Evolutionary conservation across 2,113 vertebrate genomes (phyloP).

Genomic region (Alces alces): DNA sequence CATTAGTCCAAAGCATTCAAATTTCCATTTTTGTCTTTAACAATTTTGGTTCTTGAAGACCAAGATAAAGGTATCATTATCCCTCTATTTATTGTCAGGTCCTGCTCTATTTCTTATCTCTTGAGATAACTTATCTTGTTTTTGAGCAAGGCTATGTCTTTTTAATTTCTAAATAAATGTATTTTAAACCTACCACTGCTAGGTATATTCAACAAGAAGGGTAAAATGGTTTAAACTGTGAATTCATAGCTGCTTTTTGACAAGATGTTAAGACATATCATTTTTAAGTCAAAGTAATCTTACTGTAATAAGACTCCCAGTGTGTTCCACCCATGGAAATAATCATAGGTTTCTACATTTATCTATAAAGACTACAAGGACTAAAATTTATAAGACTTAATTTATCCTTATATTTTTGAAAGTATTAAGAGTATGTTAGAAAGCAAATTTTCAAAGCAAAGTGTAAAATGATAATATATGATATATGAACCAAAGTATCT

Average conservation of each 20-base stretch:
- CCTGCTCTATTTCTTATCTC: neutral
- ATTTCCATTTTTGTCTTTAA: neutral
- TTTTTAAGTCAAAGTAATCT: neutral
- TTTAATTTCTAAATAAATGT: neutral
- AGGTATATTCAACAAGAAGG: neutral
- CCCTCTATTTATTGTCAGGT: neutral
- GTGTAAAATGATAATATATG: neutral
- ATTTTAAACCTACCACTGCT: neutral
- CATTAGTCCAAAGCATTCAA: neutral
- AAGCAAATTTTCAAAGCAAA: constrained; percentile 4
- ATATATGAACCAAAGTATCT: neutral
- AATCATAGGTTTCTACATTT: neutral
- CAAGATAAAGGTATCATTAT: neutral
- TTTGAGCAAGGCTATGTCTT: neutral
- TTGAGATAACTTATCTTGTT: neutral
- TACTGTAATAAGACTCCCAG: neutral
- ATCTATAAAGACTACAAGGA: neutral
- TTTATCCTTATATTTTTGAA: neutral
- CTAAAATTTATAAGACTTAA: neutral
- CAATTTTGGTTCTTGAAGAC: neutral
- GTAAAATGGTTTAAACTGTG: neutral
- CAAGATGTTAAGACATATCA: neutral
- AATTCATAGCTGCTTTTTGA: neutral
- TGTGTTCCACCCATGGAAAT: neutral
- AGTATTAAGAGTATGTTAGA: neutral